Conservation (phyloP, 1,140 invertebrate genomes). For the Spodoptera frugiperda region DNA sequence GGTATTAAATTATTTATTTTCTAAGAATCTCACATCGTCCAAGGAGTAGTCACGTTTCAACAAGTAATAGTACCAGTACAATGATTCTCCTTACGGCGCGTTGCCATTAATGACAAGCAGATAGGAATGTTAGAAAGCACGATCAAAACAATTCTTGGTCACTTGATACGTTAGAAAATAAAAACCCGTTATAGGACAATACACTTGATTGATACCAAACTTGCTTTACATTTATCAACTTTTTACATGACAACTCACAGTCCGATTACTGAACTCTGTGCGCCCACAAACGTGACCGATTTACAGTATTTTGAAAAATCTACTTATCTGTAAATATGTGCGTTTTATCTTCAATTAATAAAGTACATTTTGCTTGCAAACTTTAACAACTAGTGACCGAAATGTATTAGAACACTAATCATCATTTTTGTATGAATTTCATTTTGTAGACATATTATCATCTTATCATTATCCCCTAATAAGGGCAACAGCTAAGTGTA, state of each 20-base stretch:
- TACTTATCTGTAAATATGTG: slow-evolving; percentile 70
- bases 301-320: slow-evolving; percentile 58
- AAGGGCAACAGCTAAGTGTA: slow-evolving; percentile 58
- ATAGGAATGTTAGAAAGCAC: slow-evolving; percentile 29
- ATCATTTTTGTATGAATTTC: slow-evolving; percentile 41
- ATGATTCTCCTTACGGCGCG: slow-evolving; percentile 16
- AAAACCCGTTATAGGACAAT: slow-evolving; percentile 24
- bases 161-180: slow-evolving; percentile 16
- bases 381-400: slow-evolving; percentile 68
- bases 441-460: slow-evolving; percentile 33
- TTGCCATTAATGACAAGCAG: slow-evolving; percentile 16
- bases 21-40: slow-evolving; percentile 68
- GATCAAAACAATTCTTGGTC: slow-evolving; percentile 12
- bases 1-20: slow-evolving; percentile 62
- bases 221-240: slow-evolving; percentile 38
- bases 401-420: slow-evolving; percentile 49
- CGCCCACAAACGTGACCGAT: slow-evolving; percentile 52
- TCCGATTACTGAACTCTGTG: slow-evolving; percentile 8
- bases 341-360: slow-evolving; percentile 67
- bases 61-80: slow-evolving; percentile 7
- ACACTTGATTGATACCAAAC: slow-evolving; percentile 35
- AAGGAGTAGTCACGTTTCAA: slow-evolving; percentile 59
- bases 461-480: slow-evolving; percentile 42
- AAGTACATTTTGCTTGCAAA: slow-evolving; percentile 69
- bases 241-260: slow-evolving; percentile 45